These are phyloP conservation scores for Emydocephalus ijimae DNA, from an alignment of 2,113 vertebrate genomes.

Conservation along the genomic window DNA sequence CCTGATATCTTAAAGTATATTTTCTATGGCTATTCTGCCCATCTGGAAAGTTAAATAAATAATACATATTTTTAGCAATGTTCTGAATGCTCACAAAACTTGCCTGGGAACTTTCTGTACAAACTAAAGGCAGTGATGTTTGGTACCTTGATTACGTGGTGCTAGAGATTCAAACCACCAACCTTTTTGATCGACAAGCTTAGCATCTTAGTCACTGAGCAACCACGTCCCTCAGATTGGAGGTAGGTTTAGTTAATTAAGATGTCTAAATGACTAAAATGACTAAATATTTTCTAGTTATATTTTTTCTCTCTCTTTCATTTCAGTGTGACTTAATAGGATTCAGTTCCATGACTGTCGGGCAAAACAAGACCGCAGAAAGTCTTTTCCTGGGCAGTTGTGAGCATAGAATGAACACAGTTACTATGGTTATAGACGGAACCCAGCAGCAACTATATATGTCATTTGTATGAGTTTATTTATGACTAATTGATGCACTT, in stretches of 20 bases:
- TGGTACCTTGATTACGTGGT: conserved; percentile 16
- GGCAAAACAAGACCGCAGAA: neutral
- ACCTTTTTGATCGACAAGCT: too few species aligned
- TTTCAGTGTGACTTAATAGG: neutral
- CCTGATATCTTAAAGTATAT: conserved; percentile 50
- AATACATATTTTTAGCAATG: conserved; percentile 53
- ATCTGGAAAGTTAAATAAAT: conserved; percentile 55
- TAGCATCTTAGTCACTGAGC: too few species aligned
- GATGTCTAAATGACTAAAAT: neutral
- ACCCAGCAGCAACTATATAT: neutral
- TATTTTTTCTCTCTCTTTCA: neutral
- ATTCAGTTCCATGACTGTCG: neutral
- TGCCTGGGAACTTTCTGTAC: conserved; percentile 47
- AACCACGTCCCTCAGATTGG: too few species aligned
- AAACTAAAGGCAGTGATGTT: conserved; percentile 40
- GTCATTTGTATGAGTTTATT: neutral
- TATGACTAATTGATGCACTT: neutral
- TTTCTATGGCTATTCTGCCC: conserved; percentile 44
- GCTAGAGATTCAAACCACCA: too few species aligned
- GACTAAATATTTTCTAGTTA: neutral
- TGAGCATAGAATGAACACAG: neutral
- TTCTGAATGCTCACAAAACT: conserved; percentile 54
- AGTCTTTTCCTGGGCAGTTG: neutral
- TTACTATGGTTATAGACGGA: neutral
- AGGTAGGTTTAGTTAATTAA: neutral